phyloP scores from a whole-genome alignment of 1,140 invertebrate genomes.

The Parasteatoda tepidariorum region DNA sequence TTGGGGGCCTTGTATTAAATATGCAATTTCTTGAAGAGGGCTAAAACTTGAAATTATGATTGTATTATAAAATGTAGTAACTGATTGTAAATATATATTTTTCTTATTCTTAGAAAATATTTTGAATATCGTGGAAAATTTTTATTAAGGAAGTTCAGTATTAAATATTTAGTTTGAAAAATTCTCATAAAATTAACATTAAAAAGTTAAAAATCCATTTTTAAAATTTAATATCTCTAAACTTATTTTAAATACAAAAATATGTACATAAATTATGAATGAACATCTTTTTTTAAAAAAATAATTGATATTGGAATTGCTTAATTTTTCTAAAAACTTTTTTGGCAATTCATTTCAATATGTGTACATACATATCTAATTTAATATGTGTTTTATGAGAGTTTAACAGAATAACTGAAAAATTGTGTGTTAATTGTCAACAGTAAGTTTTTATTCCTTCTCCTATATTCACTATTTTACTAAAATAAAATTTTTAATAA shows the following conservation, averaged over 20 bases:
- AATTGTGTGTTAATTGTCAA: conserved; percentile 15
- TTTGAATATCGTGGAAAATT: not conserved
- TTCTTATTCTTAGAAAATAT: not conserved
- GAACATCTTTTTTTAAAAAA: too few species aligned
- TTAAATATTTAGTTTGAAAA: not conserved
- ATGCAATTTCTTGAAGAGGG: not conserved
- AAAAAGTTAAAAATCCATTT: not conserved
- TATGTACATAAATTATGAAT: too few species aligned
- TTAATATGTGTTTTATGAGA: not conserved
- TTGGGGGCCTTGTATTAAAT: not conserved
- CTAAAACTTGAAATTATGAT: not conserved
- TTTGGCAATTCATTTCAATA: not conserved
- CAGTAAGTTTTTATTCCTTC: conserved; percentile 17
- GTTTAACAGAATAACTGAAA: not conserved
- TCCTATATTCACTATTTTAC: conserved; percentile 19
- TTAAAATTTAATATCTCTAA: not conserved
- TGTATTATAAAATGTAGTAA: not conserved
- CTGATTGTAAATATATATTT: not conserved
- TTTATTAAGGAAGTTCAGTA: not conserved
- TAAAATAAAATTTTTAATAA: too few species aligned
- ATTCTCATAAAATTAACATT: not conserved
- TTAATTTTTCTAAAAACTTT: not conserved
- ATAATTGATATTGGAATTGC: not conserved
- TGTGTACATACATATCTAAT: not conserved
- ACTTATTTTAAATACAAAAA: not conserved